Base-by-base conservation (phyloP, 2,888 invertebrate species). In the Orthosia gracilis region DNA sequence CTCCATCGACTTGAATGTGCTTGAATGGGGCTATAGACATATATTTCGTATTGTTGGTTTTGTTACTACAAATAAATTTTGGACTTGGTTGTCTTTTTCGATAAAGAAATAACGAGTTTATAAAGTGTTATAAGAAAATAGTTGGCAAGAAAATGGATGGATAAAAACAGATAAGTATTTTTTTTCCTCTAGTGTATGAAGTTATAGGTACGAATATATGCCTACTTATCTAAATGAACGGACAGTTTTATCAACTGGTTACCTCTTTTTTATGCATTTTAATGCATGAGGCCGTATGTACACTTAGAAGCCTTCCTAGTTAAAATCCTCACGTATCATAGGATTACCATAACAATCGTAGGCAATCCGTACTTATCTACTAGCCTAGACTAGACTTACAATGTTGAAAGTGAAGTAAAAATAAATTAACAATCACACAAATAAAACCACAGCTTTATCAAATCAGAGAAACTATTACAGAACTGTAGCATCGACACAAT, bases 1-100 rank as follows among this genome's bases (percentile, higher is more conserved):
- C 59, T 40, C 50, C 62, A 58, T 76, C 54, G 69, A 78, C 73
- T 73, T 69, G 65, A 77, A 76, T 72, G 69, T 73, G 72, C 63
- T 61, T 67, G 59, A 81, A 84, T 66, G n/a, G 63, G 52, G 71
- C 52, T 63, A 57, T 70, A 55, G 54, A 65, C 23, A 50, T 55
- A 26, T 50, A 52, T 67, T 70, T 78, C 18, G 21, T 49, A 31
- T 67, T 9, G 0, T 66, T 45, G 49, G n/a, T 58, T 21, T 65
- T 73, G 21, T 40, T 40, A 40, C 40, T 58, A 47, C 15, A 4
- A n/a, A 47, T 62, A 58, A 54, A 55, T 63, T 58, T 63, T 62
- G 40, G 40, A 45, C 31, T 23, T 13, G 2, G 23, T 9, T 17
- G 26, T 40, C 13, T 3, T 17, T 59, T 18, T 49, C 3, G n/a